Conservation (phyloP, 2,797 vertebrate genomes). For the Geotrypetes seraphini region DNA sequence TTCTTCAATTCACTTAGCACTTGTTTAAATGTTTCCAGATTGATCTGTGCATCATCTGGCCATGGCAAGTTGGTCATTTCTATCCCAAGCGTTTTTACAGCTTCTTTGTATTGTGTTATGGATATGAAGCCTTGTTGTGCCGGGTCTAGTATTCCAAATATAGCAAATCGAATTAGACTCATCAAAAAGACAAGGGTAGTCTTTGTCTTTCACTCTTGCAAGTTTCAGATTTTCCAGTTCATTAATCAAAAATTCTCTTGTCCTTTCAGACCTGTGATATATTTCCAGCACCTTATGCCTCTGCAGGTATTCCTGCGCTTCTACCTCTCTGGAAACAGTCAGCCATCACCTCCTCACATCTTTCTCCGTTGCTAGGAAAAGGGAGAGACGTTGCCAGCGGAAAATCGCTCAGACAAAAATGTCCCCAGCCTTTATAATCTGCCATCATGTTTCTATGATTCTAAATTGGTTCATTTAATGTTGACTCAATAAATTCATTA, state of each 20-base stretch:
- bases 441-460: no score
- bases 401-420: no score
- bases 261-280: conserved; percentile 46
- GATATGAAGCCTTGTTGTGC: conserved; percentile 37
- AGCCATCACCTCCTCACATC: background rate
- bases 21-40: conserved; percentile 35
- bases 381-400: no score
- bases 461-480: no score
- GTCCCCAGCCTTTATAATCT: no score
- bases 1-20: conserved; percentile 43
- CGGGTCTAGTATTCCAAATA: conserved; percentile 54
- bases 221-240: conserved; percentile 38
- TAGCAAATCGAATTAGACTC: conserved; percentile 42
- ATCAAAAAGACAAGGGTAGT: conserved; percentile 50
- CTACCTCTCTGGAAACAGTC: conserved; percentile 9
- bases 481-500: no score
- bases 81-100: conserved; percentile 52
- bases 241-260: conserved; percentile 48
- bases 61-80: conserved; percentile 17
- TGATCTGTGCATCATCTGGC: conserved; percentile 25
- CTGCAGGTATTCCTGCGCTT: conserved; percentile 31
- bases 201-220: conserved; percentile 7
- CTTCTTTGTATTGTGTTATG: conserved; percentile 38
- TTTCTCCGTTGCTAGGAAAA: conserved; percentile 27
- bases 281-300: conserved; percentile 44